Evolutionary conservation across 2,113 vertebrate genomes (phyloP).

Genomic region (Corvus moneduloides): DNA sequence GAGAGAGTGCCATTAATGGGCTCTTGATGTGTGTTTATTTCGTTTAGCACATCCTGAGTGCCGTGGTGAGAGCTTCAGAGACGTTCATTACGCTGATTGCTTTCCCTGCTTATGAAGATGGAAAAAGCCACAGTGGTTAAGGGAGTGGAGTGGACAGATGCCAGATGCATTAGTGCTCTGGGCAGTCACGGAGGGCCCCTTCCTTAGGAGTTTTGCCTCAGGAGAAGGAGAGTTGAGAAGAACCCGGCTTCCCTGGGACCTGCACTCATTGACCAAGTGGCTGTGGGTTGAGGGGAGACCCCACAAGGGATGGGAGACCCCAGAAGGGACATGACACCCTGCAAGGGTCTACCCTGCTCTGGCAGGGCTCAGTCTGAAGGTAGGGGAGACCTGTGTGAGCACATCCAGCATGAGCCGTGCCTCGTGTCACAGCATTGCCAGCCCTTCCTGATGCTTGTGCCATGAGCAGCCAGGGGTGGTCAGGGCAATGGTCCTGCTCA

Average conservation of each 20-base stretch:
- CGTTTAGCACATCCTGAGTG: conserved; percentile 28
- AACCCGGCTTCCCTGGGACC: accelerated
- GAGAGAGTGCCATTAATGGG: background rate
- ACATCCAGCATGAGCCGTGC: background rate
- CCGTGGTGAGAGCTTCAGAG: background rate
- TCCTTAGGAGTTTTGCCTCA: background rate
- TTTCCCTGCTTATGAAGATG: conserved; percentile 45
- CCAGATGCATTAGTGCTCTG: background rate
- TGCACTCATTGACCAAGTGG: background rate
- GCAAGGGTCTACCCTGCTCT: background rate
- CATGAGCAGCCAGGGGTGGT: accelerated
- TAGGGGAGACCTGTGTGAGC: background rate
- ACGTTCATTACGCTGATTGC: background rate
- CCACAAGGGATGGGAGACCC: background rate
- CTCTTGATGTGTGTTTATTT: conserved; percentile 37
- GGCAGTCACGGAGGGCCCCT: background rate
- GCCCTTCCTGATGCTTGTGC: background rate
- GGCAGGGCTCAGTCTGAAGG: background rate
- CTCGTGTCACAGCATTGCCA: accelerated
- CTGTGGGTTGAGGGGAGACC: background rate
- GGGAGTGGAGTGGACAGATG: background rate
- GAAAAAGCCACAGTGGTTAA: conserved; percentile 34
- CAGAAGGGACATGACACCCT: background rate
- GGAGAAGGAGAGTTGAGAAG: background rate
- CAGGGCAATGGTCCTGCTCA: background rate